Conservation (phyloP, 2,888 invertebrate species). For the Ophion ellenae region DNA sequence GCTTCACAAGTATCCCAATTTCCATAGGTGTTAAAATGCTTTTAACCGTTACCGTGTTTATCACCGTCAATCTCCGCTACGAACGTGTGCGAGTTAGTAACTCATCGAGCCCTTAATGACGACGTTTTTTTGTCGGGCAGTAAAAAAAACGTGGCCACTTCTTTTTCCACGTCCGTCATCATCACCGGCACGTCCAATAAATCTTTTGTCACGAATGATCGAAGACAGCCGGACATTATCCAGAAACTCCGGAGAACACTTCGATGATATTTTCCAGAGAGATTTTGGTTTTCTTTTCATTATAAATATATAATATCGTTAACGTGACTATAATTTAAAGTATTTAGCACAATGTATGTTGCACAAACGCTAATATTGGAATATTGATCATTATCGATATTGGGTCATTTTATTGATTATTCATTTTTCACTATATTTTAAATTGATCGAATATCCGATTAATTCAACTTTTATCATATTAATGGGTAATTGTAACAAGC, state of each 20-base stretch:
- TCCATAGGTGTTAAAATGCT: slow-evolving; percentile 29
- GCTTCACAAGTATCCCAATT: slow-evolving; percentile 17
- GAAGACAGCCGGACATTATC: not conserved
- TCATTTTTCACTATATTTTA: no score
- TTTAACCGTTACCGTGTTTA: slow-evolving; percentile 22
- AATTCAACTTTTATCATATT: no score
- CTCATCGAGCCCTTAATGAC: slow-evolving; percentile 22
- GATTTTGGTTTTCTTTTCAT: not conserved
- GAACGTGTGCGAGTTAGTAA: not conserved
- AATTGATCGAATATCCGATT: no score
- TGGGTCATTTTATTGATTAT: no score
- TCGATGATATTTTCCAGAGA: not conserved
- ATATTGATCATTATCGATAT: no score
- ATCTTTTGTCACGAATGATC: not conserved
- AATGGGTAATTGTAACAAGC: no score
- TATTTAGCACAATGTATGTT: no score
- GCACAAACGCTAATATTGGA: no score
- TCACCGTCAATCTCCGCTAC: slow-evolving; percentile 3
- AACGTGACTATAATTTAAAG: no score
- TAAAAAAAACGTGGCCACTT: not conserved
- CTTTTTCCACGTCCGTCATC: not conserved
- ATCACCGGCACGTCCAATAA: not conserved
- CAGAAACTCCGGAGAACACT: not conserved
- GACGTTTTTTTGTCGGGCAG: not conserved
- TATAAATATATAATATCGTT: no score